Evolutionary conservation across 1,140 invertebrate genomes (phyloP), one percentile per base, ranked within the genome.

Genomic region (Ceratina calcarata): DNA sequence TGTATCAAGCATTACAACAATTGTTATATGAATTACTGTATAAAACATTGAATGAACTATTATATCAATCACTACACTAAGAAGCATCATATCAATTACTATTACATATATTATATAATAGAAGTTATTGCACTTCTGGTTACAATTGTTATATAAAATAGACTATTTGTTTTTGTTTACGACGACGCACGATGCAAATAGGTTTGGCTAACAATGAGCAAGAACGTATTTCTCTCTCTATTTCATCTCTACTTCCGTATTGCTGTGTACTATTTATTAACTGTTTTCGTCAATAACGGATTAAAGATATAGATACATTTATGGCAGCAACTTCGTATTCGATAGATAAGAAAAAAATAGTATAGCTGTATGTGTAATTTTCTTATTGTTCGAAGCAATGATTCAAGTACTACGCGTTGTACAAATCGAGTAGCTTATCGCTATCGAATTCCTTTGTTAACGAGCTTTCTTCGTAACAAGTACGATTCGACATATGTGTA

Each of bases 391-490:
- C 12, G 16, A 45, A 60, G 51, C 18, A 27, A 20, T 70, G 45
- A 77, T 64, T 71, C 60, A 71, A 61, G 10, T 24, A 32, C 24
- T 10, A 45, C 37, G 37, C 10, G 16, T 27, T 53, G 13, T 10
- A 45, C 45, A 57, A 71, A 13, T 3, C 37, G 69, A 51, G 49
- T 20, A 60, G 3, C 45, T 71, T 22, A 61, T 68, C 8, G n/a
- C 20, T 78, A 78, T 78, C 49, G 18, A 24, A 24, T 53, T 61
- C 16, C 45, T 62, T 65, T 70, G 45, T 70, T 61, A 58, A 49
- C 20, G 32, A 4, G 8, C n/a, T 27, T 51, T n/a, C 15, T 75
- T 75, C 16, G 51, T 22, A 18, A 51, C n/a, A 24, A 15, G 15
- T 16, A 71, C 4, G 27, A 49, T 58, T 15, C 2, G 37, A 13